A percentile compares a stretch with the other conserved stretches of the same genome.
These are phyloP conservation scores for Drosophila arizonae DNA, from an alignment of 1,140 invertebrate species.

Conservation along the genomic window DNA sequence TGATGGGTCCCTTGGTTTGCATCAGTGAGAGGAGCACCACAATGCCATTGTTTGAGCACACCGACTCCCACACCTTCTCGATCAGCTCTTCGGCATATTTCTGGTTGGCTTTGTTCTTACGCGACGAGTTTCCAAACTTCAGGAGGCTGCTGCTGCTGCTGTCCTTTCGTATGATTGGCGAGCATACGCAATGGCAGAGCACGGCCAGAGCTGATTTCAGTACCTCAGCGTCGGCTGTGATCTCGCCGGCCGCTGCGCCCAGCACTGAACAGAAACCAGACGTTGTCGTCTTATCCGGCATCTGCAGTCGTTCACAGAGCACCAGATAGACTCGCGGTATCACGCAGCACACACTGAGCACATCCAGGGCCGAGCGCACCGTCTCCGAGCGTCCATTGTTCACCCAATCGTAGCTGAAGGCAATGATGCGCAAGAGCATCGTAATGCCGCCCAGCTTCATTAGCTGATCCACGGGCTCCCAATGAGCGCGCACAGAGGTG, in stretches of 20 bases:
- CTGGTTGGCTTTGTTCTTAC: conserved; percentile 88
- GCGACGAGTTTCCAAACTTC: conserved; percentile 84
- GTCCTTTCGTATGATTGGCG: conserved; percentile 90
- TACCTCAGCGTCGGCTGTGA: conserved; percentile 94
- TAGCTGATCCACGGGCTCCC: conserved; percentile 94
- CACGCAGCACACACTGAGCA: conserved; percentile 94
- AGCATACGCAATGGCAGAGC: conserved; percentile 96
- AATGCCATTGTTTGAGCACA: conserved; percentile 97
- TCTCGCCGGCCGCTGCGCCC: conserved; percentile 94
- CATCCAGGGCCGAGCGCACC: conserved; percentile 94
- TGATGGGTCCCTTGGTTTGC: conserved; percentile 96
- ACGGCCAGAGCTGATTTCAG: conserved; percentile 94
- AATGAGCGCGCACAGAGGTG: conserved; percentile 89
- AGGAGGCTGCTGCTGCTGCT: conserved; percentile 83
- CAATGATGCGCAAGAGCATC: conserved; percentile 93
- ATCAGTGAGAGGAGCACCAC: conserved; percentile 94
- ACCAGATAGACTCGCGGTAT: conserved; percentile 93
- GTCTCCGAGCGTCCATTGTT: conserved; percentile 94
- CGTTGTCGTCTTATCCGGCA: conserved; percentile 87
- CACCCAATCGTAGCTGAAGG: conserved; percentile 95
- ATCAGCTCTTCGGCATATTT: conserved; percentile 93
- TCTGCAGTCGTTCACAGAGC: conserved; percentile 90
- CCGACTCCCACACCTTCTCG: conserved; percentile 95
- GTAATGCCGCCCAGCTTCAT: conserved; percentile 92
- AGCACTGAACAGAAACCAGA: conserved; percentile 89